Percentiles rank a stretch among this genome's conserved stretches.
Evolutionary conservation across 64 coral and sea anemone genomes (phyloP).

Genomic region (Pocillopora verrucosa): DNA sequence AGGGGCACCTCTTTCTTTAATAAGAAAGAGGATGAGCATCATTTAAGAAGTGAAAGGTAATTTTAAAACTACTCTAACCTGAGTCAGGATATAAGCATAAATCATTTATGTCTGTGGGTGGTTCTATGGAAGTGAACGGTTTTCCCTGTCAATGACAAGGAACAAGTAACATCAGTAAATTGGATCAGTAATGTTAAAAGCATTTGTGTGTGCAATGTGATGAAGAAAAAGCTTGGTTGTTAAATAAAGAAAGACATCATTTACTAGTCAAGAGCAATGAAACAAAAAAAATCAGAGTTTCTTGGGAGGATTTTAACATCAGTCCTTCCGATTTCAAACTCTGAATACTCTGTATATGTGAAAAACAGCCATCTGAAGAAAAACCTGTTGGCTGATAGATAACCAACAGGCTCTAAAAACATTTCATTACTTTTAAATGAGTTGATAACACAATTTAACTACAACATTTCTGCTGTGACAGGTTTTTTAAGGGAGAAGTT

Average conservation of each 20-base stretch:
- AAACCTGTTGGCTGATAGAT: too few relatives aligned
- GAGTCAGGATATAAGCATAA: constrained; percentile 86
- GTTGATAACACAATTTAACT: too few relatives aligned
- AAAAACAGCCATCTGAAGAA: too few relatives aligned
- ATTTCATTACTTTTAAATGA: too few relatives aligned
- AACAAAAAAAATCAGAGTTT: too few relatives aligned
- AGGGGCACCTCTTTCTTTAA: background rate
- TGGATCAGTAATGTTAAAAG: background rate
- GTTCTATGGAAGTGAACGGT: constrained; percentile 94
- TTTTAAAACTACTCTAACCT: constrained; percentile 34
- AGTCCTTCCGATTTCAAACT: too few relatives aligned
- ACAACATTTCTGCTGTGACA: background rate
- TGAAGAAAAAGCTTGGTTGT: background rate
- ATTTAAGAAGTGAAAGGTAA: background rate
- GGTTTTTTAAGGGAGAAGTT: background rate
- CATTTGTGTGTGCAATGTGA: background rate
- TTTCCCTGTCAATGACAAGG: constrained; percentile 56
- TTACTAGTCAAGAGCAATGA: too few relatives aligned
- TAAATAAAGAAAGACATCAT: too few relatives aligned
- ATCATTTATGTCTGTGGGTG: constrained; percentile 88
- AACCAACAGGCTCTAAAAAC: too few relatives aligned
- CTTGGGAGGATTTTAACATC: too few relatives aligned
- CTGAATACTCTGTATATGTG: too few relatives aligned
- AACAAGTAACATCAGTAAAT: too few relatives aligned
- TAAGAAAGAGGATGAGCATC: background rate